Base-by-base conservation (phyloP, 2,113 vertebrate species). In the Sialia sialis region DNA sequence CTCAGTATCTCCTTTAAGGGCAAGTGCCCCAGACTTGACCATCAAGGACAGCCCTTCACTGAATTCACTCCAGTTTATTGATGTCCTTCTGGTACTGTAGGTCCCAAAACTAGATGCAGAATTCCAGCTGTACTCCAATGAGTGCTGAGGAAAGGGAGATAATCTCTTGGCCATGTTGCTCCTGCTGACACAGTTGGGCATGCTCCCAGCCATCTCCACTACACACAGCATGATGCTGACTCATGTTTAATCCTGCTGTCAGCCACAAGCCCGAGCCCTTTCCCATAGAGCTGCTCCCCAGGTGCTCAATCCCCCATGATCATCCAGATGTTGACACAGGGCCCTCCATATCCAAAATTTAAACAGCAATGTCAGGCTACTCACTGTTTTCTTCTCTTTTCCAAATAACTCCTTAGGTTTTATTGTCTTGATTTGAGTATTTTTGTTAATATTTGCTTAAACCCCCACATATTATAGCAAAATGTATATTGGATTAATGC, bases 251-350 rank as follows among this genome's bases (percentile, higher is more conserved):
- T 41, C n/a, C 74, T 60, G 30, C 18, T 81, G 39, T 16, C 46
- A 86, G 52, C 43, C 59, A 56, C 11, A 6, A 79, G 41, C 29
- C 32, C 25, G 32, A 36, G 54, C 17, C 30, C 30, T 39, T 60
- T 43, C 63, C 58, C 4, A 2, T 11, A 73, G 66, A 86, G 19
- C 36, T 43, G 23, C 21, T 56, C 20, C 48, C 11, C 55, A 70
- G 18, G 10, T 0, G 0, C 43, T 48, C 44, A 77, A 41, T 16
- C 13, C 9, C 25, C 7, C 4, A 4, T 3, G 39, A 13, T 29
- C 38, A 64, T 16, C 9, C 32, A 69, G 73, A 29, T 62, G 34
- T 49, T 78, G 64, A 54, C 14, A 39, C 30, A 56, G 30, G 39
- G 19, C n/a, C 19, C 23, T 51, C 39, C 5, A 1, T 14, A 56